These are phyloP conservation scores for Sisor rabdophorus DNA, from an alignment of 2,113 vertebrate genomes.

Conservation along the genomic window DNA sequence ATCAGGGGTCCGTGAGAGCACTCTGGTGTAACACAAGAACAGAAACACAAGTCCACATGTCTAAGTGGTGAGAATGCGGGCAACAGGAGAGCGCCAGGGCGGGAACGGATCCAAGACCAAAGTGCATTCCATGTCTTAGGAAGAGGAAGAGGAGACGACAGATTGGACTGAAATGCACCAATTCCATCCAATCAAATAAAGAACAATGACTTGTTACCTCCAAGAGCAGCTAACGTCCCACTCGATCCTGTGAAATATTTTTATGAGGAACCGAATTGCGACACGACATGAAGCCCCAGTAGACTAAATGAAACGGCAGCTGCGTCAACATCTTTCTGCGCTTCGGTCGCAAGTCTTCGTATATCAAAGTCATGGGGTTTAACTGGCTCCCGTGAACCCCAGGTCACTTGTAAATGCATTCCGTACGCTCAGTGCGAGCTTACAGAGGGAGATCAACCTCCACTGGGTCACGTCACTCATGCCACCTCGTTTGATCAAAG, in stretches of 20 bases:
- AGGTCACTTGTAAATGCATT: constrained; percentile 12
- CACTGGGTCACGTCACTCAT: constrained; percentile 23
- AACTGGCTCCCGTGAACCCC: constrained; percentile 15
- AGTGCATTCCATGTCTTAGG: constrained; percentile 16
- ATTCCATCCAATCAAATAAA: background rate
- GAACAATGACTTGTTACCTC: constrained; percentile 14
- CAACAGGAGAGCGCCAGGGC: background rate
- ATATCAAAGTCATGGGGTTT: constrained; percentile 24
- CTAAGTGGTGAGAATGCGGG: constrained; percentile 7
- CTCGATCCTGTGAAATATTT: background rate
- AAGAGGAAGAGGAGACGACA: constrained; percentile 41
- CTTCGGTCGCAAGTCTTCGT: background rate
- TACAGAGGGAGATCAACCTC: background rate
- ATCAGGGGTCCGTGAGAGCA: background rate
- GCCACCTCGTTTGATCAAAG: constrained; percentile 26
- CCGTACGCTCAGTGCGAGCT: background rate
- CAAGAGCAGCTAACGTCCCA: constrained; percentile 23
- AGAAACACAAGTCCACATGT: background rate
- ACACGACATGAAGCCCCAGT: background rate
- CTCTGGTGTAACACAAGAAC: constrained; percentile 7
- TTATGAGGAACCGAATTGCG: background rate
- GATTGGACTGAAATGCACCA: background rate
- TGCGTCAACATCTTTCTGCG: background rate
- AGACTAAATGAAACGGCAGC: background rate
- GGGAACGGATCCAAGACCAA: constrained; percentile 2